Evolutionary conservation across 2,113 vertebrate genomes (phyloP), one percentile per base, ranked within the genome.

Genomic region (Gorilla gorilla): DNA sequence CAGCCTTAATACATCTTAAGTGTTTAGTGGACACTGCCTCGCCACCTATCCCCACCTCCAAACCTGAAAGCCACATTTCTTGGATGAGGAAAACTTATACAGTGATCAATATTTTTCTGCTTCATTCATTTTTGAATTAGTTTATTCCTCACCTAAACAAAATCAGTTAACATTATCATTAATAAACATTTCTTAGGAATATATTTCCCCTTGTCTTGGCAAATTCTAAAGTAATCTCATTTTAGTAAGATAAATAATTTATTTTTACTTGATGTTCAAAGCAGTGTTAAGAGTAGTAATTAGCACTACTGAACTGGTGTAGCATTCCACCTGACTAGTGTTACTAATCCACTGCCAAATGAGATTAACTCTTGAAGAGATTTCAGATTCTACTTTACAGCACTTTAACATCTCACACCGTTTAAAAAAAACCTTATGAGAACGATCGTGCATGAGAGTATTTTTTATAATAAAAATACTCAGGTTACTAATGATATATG

Each of bases 381-480:
- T 59, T 66, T 81, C 55, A 85, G 52, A 40, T 66, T 90, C 90
- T 73, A 80, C 79, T 93, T 78, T 85, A 89, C 2, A 97, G 13
- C 16, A 86, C 50, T 75, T 59, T 59, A 30, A 25, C 27, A 76
- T 43, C 22, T 75, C 35, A 66, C 13, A 66, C 25, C 43, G 10
- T 87, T 68, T 78, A 81, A 86, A 97, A 73, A 43, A 55, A 66
- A 48, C 17, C 52, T 57, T 76, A 32, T 43, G 76, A n/a, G 52
- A 78, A 92, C 73, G 27, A 38, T 73, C 32, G 40, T 25, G 38
- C 3, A 68, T 14, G 5, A 79, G 14, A 79, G 11, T 61, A 86
- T 96, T 93, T 94, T 61, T 43, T 59, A 76, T 27, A 88, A 82
- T 68, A 23, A 81, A 90, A 93, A 93, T 75, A 75, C 9, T 73